Evolutionary conservation across 2,113 vertebrate genomes (phyloP).

Genomic region (Zosterops japonicus): DNA sequence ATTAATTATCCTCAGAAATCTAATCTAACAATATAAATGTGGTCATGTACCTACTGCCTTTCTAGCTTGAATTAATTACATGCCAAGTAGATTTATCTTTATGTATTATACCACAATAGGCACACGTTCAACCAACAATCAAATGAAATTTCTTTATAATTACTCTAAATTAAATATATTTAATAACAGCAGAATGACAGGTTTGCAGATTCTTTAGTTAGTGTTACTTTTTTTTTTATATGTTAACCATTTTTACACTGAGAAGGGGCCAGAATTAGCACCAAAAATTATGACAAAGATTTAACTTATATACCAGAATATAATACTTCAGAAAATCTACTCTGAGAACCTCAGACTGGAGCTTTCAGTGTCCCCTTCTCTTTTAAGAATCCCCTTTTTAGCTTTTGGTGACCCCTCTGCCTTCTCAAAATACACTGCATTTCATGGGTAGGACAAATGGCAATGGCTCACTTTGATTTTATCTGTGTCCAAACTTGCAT

Average conservation of each 20-base stretch:
- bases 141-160: slow-evolving; percentile 42
- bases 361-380: not conserved
- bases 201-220: slow-evolving; percentile 12
- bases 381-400: not conserved
- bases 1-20: slow-evolving; percentile 58
- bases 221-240: not conserved
- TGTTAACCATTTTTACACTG: not conserved
- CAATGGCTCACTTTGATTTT: not conserved
- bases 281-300: not conserved
- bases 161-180: slow-evolving; percentile 59
- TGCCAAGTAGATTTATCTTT: slow-evolving; percentile 69
- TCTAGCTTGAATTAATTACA: slow-evolving; percentile 73
- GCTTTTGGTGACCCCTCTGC: not conserved
- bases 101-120: slow-evolving; percentile 65
- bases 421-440: not conserved
- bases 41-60: slow-evolving; percentile 48
- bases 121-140: slow-evolving; percentile 41
- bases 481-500: not conserved
- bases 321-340: not conserved
- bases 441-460: not conserved
- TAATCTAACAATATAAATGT: slow-evolving; percentile 62
- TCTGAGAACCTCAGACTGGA: not conserved
- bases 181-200: not conserved
- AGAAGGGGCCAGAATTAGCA: not conserved
- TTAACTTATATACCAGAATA: not conserved